Evolutionary conservation across 1,140 invertebrate genomes (phyloP).

Genomic region (Drosophila chauvacae): DNA sequence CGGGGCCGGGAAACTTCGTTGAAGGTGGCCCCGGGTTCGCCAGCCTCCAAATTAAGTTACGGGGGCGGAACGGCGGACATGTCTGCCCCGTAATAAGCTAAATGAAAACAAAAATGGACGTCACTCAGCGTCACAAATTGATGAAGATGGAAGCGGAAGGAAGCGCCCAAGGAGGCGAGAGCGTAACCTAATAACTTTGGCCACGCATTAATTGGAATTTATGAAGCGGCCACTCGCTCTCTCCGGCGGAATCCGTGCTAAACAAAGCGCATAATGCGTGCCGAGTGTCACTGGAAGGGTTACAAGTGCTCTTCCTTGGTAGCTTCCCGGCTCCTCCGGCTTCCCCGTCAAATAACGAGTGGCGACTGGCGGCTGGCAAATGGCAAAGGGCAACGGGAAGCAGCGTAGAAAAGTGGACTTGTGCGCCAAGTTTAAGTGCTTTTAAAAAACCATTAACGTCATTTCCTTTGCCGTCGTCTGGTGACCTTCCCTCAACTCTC

Average conservation of each 20-base stretch:
- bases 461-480: conserved; percentile 63
- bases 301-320: conserved; percentile 8
- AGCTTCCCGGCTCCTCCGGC: conserved; percentile 4
- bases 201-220: conserved; percentile 79
- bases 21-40: conserved; percentile 51
- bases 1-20: neutral
- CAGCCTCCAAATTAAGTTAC: conserved; percentile 68
- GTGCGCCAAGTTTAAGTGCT: conserved; percentile 78
- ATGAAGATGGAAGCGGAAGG: conserved; percentile 59
- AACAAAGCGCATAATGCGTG: conserved; percentile 68
- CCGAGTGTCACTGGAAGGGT: conserved; percentile 57
- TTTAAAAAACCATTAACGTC: conserved; percentile 83
- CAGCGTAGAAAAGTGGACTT: conserved; percentile 42
- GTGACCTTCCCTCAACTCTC: conserved; percentile 3
- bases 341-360: neutral
- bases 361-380: conserved; percentile 29
- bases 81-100: conserved; percentile 67
- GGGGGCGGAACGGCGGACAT: conserved; percentile 49
- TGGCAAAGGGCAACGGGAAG: neutral
- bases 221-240: conserved; percentile 51
- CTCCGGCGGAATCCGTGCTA: conserved; percentile 30
- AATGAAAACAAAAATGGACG: conserved; percentile 79
- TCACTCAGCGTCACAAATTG: conserved; percentile 61
- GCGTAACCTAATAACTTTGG: conserved; percentile 76
- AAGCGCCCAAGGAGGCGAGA: conserved; percentile 24